Evolutionary conservation across 2,888 invertebrate species (phyloP).

Genomic region (Oscheius sp.): DNA sequence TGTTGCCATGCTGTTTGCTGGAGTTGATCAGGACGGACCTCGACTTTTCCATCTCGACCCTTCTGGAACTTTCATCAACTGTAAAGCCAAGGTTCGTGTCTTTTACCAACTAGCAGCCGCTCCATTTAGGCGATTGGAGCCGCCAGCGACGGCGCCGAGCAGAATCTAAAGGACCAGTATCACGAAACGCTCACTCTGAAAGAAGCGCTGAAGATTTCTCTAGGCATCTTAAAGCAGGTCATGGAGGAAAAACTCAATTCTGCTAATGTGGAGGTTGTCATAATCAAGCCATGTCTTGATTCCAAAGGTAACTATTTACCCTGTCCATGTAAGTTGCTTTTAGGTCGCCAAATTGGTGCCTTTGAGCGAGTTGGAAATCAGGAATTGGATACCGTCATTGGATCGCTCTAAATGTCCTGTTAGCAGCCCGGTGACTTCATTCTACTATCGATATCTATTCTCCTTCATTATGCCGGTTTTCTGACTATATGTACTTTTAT

Average conservation of each 20-base stretch:
- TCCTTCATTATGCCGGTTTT: conserved; percentile 19
- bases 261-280: conserved; percentile 88
- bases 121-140: conserved; percentile 89
- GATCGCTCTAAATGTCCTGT: conserved; percentile 11
- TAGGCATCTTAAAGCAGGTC: conserved; percentile 96
- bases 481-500: conserved; percentile 3
- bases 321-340: neutral
- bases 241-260: conserved; percentile 99
- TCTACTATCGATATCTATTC: conserved; percentile 12
- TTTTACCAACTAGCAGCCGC: neutral
- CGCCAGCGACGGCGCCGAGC: conserved; percentile 98
- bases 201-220: conserved; percentile 89
- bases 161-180: conserved; percentile 84
- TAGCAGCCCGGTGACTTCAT: neutral
- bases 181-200: conserved; percentile 87
- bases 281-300: conserved; percentile 65
- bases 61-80: conserved; percentile 88
- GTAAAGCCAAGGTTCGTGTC: conserved; percentile 84
- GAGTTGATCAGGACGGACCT: conserved; percentile 88
- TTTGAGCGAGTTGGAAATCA: conserved; percentile 57
- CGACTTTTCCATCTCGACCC: conserved; percentile 89
- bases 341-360: conserved; percentile 54
- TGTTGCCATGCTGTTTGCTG: conserved; percentile 96
- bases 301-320: conserved; percentile 48
- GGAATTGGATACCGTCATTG: conserved; percentile 56